Base-by-base conservation (phyloP, 2,888 invertebrate species). In the Cancer borealis region DNA sequence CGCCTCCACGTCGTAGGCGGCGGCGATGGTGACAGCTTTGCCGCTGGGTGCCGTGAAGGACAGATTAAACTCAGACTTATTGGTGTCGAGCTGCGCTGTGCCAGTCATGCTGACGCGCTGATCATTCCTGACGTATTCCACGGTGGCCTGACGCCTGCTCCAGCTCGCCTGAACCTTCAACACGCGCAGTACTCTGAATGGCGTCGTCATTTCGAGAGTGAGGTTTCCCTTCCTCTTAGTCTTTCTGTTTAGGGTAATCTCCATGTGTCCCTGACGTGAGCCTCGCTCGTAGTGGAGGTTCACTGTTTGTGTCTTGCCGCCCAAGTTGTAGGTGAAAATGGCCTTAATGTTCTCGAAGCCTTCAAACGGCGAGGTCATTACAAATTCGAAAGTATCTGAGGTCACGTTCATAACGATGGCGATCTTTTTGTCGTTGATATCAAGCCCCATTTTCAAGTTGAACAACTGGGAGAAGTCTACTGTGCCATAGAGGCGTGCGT, bases 101-200 rank as follows among this genome's bases (percentile, higher is more conserved):
- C 95, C 95, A 10, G 30, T 92, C 88, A 95, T 90, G 49, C 79
- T 93, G 89, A 92, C 60, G 0, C 73, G 66, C 17, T 93, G 60
- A 73, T 95, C 95, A 87, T 95, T 95, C 87, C 95, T 93, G 54
- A 88, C 46, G 79, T 95, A 95, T 17, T 92, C 89, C 17, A 94
- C 93, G 17, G 47, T 90, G 10, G 93, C 94, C 47, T 47, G 87
- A n/a, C 88, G 46, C 46, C 93, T 93, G n/a, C 89, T 90, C 95
- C 95, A 95, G 10, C 39, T 88, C 39, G 93, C 95, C 26, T 92
- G 49, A n/a, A 95, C 84, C 45, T 84, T 91, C 21, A 95, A 60
- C 8, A 79, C 90, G 60, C 88, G 91, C 21, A 95, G 47, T 10
- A 93, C 46, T 39, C 94, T 91, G 84, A 95, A 95, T 17, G 95